These are phyloP conservation scores for Rhombomys opimus DNA, from an alignment of 2,113 vertebrate genomes.

Conservation along the genomic window DNA sequence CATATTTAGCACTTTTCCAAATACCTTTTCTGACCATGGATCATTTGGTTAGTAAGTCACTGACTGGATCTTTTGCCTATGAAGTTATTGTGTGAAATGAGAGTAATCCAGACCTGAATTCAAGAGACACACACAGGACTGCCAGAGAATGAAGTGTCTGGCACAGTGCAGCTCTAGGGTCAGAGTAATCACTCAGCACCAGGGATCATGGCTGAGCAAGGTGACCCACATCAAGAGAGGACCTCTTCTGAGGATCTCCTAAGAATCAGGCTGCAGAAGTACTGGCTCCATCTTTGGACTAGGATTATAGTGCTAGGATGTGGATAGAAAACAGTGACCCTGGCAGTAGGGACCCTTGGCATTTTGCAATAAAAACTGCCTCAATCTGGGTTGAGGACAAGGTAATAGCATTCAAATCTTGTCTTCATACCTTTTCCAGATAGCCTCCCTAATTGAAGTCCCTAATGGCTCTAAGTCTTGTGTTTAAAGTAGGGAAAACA, in stretches of 20 bases:
- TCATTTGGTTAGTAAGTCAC: rapidly evolving
- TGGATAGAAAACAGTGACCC: rapidly evolving
- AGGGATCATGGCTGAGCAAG: too few relatives aligned
- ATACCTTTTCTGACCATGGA: neutral
- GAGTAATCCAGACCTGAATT: neutral
- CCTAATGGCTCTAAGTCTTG: neutral
- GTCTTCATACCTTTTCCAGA: neutral
- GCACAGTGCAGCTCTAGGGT: too few relatives aligned
- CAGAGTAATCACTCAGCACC: rapidly evolving
- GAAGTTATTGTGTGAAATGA: neutral
- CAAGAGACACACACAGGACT: neutral
- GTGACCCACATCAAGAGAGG: rapidly evolving
- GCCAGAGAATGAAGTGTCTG: rapidly evolving
- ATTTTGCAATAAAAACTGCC: neutral
- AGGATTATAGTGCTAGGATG: neutral
- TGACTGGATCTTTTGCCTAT: rapidly evolving
- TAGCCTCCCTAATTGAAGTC: neutral
- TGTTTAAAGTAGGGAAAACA: neutral
- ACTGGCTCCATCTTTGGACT: too few relatives aligned
- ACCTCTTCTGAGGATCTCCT: neutral
- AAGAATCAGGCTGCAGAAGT: too few relatives aligned
- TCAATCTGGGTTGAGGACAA: neutral
- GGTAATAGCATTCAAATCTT: neutral
- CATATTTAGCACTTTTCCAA: neutral
- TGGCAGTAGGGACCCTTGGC: rapidly evolving